A percentile compares a stretch with the other conserved stretches of the same genome.
phyloP scores from a whole-genome alignment of 2,797 vertebrate species.

The Sebastes vulpes region DNA sequence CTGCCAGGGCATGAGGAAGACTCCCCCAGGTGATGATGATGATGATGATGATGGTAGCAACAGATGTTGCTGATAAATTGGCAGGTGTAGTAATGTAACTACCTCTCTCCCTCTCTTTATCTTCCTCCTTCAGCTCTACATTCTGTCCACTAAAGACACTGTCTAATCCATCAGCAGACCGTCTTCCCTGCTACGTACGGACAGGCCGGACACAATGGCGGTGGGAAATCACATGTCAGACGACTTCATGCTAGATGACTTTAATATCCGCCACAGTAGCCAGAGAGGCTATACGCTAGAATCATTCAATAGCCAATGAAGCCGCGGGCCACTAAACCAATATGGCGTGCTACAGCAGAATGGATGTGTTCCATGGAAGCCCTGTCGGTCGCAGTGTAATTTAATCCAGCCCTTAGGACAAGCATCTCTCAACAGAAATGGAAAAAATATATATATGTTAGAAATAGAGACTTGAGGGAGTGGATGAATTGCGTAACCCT shows the following conservation, averaged over 20 bases:
- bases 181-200: constrained; percentile 57
- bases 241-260: constrained; percentile 82
- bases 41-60: constrained; percentile 12
- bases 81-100: constrained; percentile 25
- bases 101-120: background rate
- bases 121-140: constrained; percentile 15
- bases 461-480: constrained; percentile 59
- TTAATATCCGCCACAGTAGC: constrained; percentile 83
- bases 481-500: constrained; percentile 74
- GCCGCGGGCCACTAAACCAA: constrained; percentile 80
- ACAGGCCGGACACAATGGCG: constrained; percentile 67
- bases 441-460: constrained; percentile 44
- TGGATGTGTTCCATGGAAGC: constrained; percentile 79
- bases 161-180: constrained; percentile 70
- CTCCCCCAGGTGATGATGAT: background rate
- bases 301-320: constrained; percentile 83
- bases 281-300: constrained; percentile 73
- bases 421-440: constrained; percentile 81
- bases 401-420: constrained; percentile 84
- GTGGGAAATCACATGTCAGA: constrained; percentile 79
- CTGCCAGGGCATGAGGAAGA: background rate
- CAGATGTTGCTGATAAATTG: constrained; percentile 26
- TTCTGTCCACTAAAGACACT: constrained; percentile 50
- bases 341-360: constrained; percentile 76
- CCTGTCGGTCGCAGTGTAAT: constrained; percentile 80